phyloP scores from a whole-genome alignment of 2,888 invertebrate genomes.

The Phengaris alcon region DNA sequence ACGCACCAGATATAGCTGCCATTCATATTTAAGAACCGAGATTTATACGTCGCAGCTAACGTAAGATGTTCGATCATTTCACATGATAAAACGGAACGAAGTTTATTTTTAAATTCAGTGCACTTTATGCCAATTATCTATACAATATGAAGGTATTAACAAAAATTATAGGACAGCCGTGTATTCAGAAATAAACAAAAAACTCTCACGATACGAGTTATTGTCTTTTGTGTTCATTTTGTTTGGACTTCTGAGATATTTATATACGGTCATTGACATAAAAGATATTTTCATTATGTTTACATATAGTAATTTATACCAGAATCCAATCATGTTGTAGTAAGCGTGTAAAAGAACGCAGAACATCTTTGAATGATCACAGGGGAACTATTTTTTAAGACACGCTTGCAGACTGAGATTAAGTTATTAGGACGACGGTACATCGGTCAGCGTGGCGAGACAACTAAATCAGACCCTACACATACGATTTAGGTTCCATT shows the following conservation, averaged over 20 bases:
- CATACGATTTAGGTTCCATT: slow-evolving; percentile 40
- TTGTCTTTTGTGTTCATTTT: slow-evolving; percentile 8
- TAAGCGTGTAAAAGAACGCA: slow-evolving; percentile 14
- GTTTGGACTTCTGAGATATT: slow-evolving; percentile 16
- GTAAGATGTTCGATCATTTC: background rate
- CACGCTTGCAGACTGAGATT: slow-evolving; percentile 35
- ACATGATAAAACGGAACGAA: background rate
- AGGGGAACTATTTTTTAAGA: slow-evolving; percentile 34
- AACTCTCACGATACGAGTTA: slow-evolving; percentile 6
- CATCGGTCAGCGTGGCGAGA: slow-evolving; percentile 27
- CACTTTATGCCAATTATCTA: background rate
- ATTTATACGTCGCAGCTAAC: background rate
- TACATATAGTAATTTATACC: background rate
- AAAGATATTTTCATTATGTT: slow-evolving; percentile 18
- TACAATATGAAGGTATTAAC: background rate
- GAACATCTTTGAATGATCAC: slow-evolving; percentile 32
- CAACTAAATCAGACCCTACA: slow-evolving; percentile 42
- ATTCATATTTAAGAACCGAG: slow-evolving; percentile 17
- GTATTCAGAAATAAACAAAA: slow-evolving; percentile 1
- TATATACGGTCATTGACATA: slow-evolving; percentile 18
- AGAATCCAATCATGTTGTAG: background rate
- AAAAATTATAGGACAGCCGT: slow-evolving; percentile 1
- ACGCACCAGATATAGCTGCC: slow-evolving; percentile 17
- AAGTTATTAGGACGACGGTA: slow-evolving; percentile 39
- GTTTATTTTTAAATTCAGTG: background rate